A percentile compares a stretch with the other conserved stretches of the same genome.
Conservation (phyloP, 2,888 invertebrate genomes). For the Tetranychus piercei region DNA sequence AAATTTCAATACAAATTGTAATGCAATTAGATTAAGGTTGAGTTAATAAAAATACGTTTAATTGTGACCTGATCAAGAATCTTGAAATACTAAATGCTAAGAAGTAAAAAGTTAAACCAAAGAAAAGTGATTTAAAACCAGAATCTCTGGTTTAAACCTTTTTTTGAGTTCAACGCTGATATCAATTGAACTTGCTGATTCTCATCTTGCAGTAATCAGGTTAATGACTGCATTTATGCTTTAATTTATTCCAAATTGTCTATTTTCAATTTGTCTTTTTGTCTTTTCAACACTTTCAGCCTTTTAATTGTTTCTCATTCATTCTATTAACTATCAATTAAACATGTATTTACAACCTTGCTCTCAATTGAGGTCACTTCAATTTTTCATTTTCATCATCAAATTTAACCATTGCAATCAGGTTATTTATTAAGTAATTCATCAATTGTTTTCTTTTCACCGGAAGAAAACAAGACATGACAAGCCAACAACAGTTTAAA, state of each 20-base stretch:
- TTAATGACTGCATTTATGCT: not conserved
- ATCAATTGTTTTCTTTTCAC: not conserved
- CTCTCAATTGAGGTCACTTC: not conserved
- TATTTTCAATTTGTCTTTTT: no score
- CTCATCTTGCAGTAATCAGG: not conserved
- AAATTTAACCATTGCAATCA: not conserved
- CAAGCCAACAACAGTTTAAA: not conserved
- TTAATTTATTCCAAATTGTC: not conserved
- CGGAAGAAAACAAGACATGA: not conserved
- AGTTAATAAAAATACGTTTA: no score
- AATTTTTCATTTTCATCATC: not conserved
- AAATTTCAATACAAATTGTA: no score
- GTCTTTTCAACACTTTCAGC: not conserved
- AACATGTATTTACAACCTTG: not conserved
- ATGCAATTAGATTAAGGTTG: no score
- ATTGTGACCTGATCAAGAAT: no score
- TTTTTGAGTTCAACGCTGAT: no score
- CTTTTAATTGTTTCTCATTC: not conserved
- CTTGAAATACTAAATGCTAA: no score
- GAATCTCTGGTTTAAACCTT: no score
- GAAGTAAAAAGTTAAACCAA: no score
- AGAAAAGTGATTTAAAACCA: no score
- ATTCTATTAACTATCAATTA: not conserved
- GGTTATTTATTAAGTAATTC: not conserved
- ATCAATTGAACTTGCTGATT: no score